Evolutionary conservation across 2,113 vertebrate species (phyloP), one percentile per base, ranked within the genome.

Genomic region (Ceuthmochares aereus): DNA sequence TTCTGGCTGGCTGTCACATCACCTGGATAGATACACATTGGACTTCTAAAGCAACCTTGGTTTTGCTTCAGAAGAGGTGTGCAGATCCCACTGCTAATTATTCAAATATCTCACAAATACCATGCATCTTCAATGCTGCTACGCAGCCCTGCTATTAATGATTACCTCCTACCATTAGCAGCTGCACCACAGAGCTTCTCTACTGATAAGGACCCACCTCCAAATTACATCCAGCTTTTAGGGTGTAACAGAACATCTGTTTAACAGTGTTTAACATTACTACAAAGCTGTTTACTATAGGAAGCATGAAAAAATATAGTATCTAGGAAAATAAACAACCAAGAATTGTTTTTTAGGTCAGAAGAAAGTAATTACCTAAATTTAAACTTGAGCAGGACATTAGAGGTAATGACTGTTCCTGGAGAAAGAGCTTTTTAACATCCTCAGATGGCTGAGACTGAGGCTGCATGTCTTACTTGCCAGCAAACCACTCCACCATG

Each of bases 401-500:
- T 89, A 93, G 73, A 84, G 42, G 54, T 89, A 96, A 96, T 77
- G 83, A 84, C 42, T 95, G 42, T 75, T 96, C 76, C 93, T 93
- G 64, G 56, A 93, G 80, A 92, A 97, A 70, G 68, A 89, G 86
- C 20, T 93, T 90, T 93, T 93, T 93, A 93, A 95, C 90, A 63
- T 60, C 43, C 72, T 96, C 73, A 90, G 59, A 92, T 87, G 68
- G 76, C 73, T 93, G 43, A 27, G 52, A 59, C 25, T 52, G 42
- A 0, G 3, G 68, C 32, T 77, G 73, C 51, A 51, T 34, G 37
- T 58, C 72, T 59, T 81, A 47, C 45, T 83, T 86, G 76, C 94
- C 91, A 95, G 91, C 32, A 92, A 89, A 87, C 64, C 93, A 89
- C 29, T 87, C 93, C 69, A 92, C 83, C 88, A 93, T 52, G 93